Percentiles rank a stretch among this genome's conserved stretches.
phyloP scores from a whole-genome alignment of 1,140 invertebrate species.

The Nasonia vitripennis region DNA sequence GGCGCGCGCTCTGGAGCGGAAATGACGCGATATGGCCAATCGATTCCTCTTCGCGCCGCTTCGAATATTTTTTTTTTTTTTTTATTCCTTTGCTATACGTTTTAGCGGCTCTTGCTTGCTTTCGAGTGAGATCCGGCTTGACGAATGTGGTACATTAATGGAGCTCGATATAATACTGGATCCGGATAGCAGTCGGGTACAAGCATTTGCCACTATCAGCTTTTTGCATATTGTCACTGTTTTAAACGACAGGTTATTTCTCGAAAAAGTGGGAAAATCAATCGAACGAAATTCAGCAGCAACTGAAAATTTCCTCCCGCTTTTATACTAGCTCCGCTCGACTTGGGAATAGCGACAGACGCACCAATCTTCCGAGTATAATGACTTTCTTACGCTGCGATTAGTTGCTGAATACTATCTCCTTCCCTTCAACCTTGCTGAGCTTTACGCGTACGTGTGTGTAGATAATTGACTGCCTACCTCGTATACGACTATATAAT shows the following conservation, averaged over 20 bases:
- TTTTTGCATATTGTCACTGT: no score
- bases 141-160: no score
- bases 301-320: not conserved
- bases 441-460: not conserved
- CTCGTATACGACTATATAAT: slow-evolving; percentile 27
- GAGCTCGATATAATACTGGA: no score
- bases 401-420: not conserved
- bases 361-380: not conserved
- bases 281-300: not conserved
- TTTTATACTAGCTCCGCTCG: not conserved
- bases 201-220: not conserved
- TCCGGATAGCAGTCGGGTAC: not conserved
- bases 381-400: slow-evolving; percentile 13
- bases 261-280: not conserved
- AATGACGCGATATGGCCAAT: not conserved
- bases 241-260: no score
- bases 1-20: not conserved
- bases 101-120: not conserved
- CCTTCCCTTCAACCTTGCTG: not conserved
- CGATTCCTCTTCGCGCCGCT: not conserved
- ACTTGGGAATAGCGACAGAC: not conserved
- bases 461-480: slow-evolving; percentile 43
- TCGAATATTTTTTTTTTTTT: not conserved
- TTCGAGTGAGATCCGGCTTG: not conserved
- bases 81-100: not conserved